Base-by-base conservation (phyloP, 35 echinoderm and acorn worm genomes). In the Hemicentrotus pulcherrimus region DNA sequence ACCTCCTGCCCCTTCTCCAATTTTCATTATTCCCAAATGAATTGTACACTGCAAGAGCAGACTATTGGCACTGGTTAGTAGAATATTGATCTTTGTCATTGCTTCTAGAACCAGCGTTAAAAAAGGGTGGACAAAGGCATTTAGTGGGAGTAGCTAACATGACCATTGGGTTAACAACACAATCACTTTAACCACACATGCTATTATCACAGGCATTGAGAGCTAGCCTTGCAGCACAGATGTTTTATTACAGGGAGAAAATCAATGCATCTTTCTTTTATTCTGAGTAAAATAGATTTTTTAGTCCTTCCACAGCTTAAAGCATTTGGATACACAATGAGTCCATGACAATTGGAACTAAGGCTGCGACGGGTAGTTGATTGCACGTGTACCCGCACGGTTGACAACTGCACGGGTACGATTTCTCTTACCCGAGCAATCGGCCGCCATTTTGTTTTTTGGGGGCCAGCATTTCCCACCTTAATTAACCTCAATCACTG, bases 171-270 rank as follows among this genome's bases (percentile, higher is more conserved):
- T 78, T 78, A 78, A 78, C 65, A 22, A 78, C 65, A 78, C 65
- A 78, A 78, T 78, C 65, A 78, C 65, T n/a, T 78, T 28, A 78
- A 78, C 65, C 65, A 78, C 65, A 78, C 65, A 78, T 78, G 65
- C 28, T 28, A 78, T 78, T 78, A 78, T 78, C 65, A 28, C 65
- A 78, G 4, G 52, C 52, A 59, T 59, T 59, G 1, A 59, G 11
- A 59, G 65, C 65, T n/a, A 78, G 6, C 65, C 65, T 78, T 78
- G 24, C 65, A 78, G 65, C 65, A 78, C 65, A 78, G 65, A n/a
- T 78, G 65, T 78, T 4, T n/a, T n/a, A 28, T 78, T 24, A 28
- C 4, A n/a, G 8, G 28, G 65, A 28, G 65, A 78, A 78, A 78
- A 78, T 78, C 65, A 78, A 78, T 78, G 65, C 28, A 24, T 78